Conservation (phyloP, 2,888 invertebrate species). For the Isotomurus palustris region DNA sequence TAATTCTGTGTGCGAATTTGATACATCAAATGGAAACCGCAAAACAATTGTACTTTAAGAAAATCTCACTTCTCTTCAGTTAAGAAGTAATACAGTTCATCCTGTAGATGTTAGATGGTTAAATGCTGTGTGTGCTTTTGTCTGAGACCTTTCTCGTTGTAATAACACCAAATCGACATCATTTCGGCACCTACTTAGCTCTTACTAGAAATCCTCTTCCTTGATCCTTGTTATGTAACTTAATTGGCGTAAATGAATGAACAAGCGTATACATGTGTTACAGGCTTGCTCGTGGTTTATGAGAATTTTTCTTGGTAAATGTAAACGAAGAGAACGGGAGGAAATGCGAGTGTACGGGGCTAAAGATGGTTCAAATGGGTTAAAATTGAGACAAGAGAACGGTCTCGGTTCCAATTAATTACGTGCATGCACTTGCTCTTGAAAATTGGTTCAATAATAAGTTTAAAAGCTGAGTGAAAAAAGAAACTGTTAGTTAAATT, state of each 20-base stretch:
- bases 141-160: slow-evolving; percentile 1
- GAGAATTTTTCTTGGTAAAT: not conserved
- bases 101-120: too few relatives aligned
- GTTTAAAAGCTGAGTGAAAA: not conserved
- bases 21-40: slow-evolving; percentile 26
- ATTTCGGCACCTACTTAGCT: too few relatives aligned
- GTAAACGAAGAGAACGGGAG: not conserved
- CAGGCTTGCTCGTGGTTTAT: too few relatives aligned
- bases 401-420: slow-evolving; percentile 5
- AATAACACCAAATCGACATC: too few relatives aligned
- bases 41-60: slow-evolving; percentile 30
- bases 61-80: slow-evolving; percentile 15
- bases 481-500: not conserved
- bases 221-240: too few relatives aligned
- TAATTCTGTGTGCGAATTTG: slow-evolving; percentile 21
- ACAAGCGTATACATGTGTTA: too few relatives aligned
- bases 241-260: too few relatives aligned
- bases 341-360: not conserved
- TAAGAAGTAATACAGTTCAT: not conserved
- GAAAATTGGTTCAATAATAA: slow-evolving; percentile 43
- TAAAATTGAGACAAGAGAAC: not conserved
- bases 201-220: too few relatives aligned
- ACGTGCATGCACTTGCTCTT: not conserved
- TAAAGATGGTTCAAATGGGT: too few relatives aligned
- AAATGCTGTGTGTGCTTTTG: too few relatives aligned